Conservation (phyloP, 2,113 vertebrate genomes). For the Pao palembangensis region DNA sequence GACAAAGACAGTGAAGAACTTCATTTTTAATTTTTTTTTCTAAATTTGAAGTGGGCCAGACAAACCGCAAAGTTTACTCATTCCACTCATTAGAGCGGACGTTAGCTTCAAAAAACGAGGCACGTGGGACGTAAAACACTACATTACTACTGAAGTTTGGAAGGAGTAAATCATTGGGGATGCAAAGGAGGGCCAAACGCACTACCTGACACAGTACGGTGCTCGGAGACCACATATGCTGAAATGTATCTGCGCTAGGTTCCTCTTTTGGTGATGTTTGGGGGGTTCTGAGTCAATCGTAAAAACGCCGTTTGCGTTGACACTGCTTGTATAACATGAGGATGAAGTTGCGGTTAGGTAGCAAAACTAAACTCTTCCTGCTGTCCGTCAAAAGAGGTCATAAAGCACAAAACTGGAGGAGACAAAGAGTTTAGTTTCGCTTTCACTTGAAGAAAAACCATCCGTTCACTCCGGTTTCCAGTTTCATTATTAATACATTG, state of each 20-base stretch:
- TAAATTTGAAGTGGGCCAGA: conserved; percentile 50
- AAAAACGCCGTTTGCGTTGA: conserved; percentile 24
- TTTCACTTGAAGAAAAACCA: too few relatives aligned
- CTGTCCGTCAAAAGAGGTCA: neutral
- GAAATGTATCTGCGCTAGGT: conserved; percentile 16
- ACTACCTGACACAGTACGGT: conserved; percentile 15
- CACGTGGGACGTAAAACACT: conserved; percentile 46
- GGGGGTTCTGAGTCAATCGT: neutral
- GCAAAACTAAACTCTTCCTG: neutral
- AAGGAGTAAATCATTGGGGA: conserved; percentile 46
- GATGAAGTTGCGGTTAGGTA: conserved; percentile 3
- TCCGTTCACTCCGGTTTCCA: too few relatives aligned
- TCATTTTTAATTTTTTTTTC: conserved; percentile 42
- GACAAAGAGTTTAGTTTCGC: too few relatives aligned
- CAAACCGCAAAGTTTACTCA: conserved; percentile 43
- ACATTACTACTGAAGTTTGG: conserved; percentile 51
- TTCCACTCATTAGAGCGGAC: neutral
- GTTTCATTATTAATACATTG: too few relatives aligned
- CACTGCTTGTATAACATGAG: conserved; percentile 5
- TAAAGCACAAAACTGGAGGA: too few relatives aligned
- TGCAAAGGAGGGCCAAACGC: conserved; percentile 17
- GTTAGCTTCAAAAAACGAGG: conserved; percentile 29
- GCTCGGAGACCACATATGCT: conserved; percentile 28
- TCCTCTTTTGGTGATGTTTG: conserved; percentile 12
- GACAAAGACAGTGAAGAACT: conserved; percentile 68